These are phyloP conservation scores for Oligia strigilis DNA, from an alignment of 2,888 invertebrate genomes.

Conservation along the genomic window DNA sequence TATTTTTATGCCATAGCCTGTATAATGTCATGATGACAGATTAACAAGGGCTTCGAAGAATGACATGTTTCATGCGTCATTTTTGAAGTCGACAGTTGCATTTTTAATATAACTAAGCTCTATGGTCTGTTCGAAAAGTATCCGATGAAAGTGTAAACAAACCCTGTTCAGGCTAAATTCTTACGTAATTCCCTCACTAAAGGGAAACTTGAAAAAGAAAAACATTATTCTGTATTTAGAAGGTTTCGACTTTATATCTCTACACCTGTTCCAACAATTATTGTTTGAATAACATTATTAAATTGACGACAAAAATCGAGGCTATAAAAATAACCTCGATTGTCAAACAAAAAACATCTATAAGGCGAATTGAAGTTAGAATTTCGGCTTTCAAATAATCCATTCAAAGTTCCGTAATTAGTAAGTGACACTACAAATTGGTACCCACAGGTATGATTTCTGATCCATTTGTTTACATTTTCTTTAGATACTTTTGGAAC, in stretches of 20 bases:
- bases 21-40: background rate
- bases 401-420: background rate
- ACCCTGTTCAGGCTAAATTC: too few relatives aligned
- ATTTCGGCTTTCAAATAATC: background rate
- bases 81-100: background rate
- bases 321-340: background rate
- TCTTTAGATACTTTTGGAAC: too few relatives aligned
- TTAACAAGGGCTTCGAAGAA: background rate
- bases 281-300: background rate
- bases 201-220: background rate
- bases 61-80: background rate
- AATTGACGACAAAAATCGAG: background rate
- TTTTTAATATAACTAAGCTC: background rate
- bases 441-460: background rate
- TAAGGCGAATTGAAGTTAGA: background rate
- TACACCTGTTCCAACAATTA: background rate
- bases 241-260: background rate
- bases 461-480: background rate
- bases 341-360: background rate
- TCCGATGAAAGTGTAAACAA: background rate
- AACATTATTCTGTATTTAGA: background rate
- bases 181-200: background rate
- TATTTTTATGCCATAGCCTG: background rate
- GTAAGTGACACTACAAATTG: background rate
- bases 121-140: background rate